These are phyloP conservation scores for Stichopus horrens DNA, from an alignment of 53 echinoderm and acorn worm species.

Conservation along the genomic window DNA sequence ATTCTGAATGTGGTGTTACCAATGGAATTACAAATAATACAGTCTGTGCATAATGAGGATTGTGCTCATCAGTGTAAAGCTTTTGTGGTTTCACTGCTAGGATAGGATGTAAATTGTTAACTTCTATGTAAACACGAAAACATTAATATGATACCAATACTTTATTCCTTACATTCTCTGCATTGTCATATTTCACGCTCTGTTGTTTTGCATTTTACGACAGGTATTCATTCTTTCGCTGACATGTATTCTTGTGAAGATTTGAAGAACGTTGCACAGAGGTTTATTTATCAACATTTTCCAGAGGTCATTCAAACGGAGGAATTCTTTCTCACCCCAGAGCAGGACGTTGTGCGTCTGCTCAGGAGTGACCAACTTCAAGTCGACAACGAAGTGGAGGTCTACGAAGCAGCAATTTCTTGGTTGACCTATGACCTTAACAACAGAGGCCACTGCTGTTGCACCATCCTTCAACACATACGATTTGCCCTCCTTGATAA, in stretches of 20 bases:
- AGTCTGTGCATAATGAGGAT: no score
- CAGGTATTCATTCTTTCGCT: conserved; percentile 99
- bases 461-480: conserved; percentile 78
- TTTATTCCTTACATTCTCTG: no score
- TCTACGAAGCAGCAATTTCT: conserved; percentile 72
- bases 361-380: conserved; percentile 92
- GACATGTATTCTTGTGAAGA: conserved; percentile 99
- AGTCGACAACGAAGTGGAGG: conserved; percentile 90
- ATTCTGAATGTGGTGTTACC: no score
- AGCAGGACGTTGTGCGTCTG: conserved; percentile 87
- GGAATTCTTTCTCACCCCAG: conserved; percentile 92
- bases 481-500: conserved; percentile 91
- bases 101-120: no score
- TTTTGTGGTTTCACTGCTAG: no score
- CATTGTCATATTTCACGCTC: no score
- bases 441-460: conserved; percentile 87
- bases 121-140: no score
- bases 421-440: conserved; percentile 88
- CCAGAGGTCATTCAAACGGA: conserved; percentile 89
- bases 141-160: no score
- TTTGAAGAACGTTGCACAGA: conserved; percentile 82
- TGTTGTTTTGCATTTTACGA: no score
- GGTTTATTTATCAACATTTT: conserved; percentile 99
- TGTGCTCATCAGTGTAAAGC: no score
- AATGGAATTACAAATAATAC: no score